These are phyloP conservation scores for Elgaria multicarinata DNA, from an alignment of 2,113 vertebrate species.

Conservation along the genomic window DNA sequence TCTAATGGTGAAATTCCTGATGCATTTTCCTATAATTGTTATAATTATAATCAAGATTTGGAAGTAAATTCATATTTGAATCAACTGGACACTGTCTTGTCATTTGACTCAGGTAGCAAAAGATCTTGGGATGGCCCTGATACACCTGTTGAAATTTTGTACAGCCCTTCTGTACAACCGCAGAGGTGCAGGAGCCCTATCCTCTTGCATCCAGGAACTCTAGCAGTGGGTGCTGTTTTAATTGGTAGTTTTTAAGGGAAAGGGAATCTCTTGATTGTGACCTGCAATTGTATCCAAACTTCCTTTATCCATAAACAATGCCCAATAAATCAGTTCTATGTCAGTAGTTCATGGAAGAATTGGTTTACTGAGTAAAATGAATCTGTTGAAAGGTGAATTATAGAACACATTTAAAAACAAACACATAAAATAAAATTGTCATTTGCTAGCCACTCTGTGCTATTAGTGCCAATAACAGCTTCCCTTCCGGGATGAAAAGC, in stretches of 20 bases:
- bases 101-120: background rate
- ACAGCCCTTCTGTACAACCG: no score
- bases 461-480: background rate
- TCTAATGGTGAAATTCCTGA: conserved; percentile 19
- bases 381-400: background rate
- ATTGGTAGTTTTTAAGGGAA: background rate
- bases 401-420: no score
- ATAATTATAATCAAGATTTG: background rate
- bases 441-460: background rate
- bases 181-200: no score
- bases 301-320: background rate
- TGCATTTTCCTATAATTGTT: background rate
- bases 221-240: background rate
- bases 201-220: no score
- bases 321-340: background rate
- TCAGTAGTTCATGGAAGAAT: background rate
- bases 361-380: background rate
- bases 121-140: no score
- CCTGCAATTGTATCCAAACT: background rate
- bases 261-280: background rate
- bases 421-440: background rate
- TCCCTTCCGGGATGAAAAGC: background rate
- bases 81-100: background rate
- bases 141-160: no score
- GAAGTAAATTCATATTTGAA: background rate